These are phyloP conservation scores for Stenolophus ochropezus DNA, from an alignment of 2,888 invertebrate species.

Conservation along the genomic window DNA sequence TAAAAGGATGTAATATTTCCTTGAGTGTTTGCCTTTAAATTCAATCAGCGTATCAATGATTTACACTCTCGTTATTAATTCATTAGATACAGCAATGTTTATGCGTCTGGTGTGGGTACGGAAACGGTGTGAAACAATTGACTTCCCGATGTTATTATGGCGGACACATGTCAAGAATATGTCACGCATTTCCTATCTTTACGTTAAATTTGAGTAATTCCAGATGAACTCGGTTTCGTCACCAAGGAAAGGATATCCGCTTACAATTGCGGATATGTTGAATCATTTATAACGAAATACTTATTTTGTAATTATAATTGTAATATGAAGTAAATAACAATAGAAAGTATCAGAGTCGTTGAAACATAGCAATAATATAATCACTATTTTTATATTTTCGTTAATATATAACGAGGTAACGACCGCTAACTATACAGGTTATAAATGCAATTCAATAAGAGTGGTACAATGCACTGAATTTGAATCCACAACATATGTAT, in stretches of 20 bases:
- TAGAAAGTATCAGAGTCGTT: background rate
- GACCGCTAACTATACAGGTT: no score
- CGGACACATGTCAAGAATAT: constrained; percentile 13
- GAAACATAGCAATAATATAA: no score
- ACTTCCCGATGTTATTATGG: constrained; percentile 17
- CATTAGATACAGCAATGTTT: background rate
- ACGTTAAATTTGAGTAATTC: constrained; percentile 11
- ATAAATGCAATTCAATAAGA: no score
- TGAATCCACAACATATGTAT: no score
- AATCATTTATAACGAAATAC: background rate
- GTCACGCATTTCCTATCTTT: constrained; percentile 33
- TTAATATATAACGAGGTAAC: no score
- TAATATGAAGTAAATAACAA: background rate
- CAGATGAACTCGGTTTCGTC: constrained; percentile 4
- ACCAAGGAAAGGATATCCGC: constrained; percentile 5
- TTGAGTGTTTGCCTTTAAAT: background rate
- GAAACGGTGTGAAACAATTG: constrained; percentile 26
- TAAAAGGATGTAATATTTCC: background rate
- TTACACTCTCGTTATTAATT: background rate
- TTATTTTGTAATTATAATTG: constrained; percentile 1
- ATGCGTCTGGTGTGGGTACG: background rate
- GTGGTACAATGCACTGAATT: no score
- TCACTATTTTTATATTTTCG: no score
- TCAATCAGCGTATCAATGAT: background rate
- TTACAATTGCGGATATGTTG: constrained; percentile 18